These are phyloP conservation scores for Laspeyria flexula DNA, from an alignment of 2,888 invertebrate genomes.

Conservation along the genomic window DNA sequence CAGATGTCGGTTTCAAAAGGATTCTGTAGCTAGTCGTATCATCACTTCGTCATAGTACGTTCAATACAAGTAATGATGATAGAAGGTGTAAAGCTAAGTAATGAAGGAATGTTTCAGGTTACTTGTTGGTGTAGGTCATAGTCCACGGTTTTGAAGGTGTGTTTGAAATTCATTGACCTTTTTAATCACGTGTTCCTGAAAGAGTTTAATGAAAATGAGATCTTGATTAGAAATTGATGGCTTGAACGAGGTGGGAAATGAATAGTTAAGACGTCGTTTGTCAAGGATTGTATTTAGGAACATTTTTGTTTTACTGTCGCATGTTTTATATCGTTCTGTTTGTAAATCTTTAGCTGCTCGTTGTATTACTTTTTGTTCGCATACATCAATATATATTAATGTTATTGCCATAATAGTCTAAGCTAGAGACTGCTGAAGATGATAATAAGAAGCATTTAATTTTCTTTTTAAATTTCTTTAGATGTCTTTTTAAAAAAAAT, in stretches of 20 bases:
- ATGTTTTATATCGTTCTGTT: no score
- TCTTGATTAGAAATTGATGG: not conserved
- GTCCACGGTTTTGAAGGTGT: constrained; percentile 1
- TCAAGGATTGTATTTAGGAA: no score
- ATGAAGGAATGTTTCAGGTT: not conserved
- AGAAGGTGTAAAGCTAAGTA: not conserved
- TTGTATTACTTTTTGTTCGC: no score
- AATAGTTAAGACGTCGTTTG: no score
- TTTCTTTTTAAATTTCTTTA: no score
- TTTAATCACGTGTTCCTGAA: not conserved
- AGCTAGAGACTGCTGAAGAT: no score
- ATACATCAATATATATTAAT: no score
- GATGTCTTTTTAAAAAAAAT: no score
- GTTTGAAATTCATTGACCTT: not conserved
- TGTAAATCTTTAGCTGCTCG: no score
- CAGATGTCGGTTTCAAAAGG: constrained; percentile 7
- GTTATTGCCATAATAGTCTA: no score
- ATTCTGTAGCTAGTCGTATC: constrained; percentile 2
- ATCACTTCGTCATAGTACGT: constrained; percentile 9
- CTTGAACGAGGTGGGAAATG: not conserved
- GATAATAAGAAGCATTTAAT: no score
- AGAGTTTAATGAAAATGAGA: not conserved
- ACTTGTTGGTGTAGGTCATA: constrained; percentile 9
- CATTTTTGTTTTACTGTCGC: no score
- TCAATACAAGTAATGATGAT: not conserved